Evolutionary conservation across 2,113 vertebrate genomes (phyloP).

Genomic region (Salvelinus sp.): DNA sequence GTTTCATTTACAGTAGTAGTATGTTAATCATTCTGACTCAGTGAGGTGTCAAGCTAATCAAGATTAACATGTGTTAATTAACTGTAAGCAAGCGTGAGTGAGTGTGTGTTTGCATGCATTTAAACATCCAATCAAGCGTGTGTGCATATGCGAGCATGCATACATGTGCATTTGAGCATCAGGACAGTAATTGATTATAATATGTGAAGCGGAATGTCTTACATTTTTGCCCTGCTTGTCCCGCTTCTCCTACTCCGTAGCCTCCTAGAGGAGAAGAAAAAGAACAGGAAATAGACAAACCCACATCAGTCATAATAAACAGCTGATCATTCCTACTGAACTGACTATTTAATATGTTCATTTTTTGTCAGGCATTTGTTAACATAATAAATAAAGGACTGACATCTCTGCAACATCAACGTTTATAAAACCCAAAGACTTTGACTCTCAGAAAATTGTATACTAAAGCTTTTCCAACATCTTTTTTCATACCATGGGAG

Average conservation of each 20-base stretch:
- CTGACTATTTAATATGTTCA: neutral
- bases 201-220: conserved; percentile 39
- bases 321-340: conserved; percentile 14
- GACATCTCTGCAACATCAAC: conserved; percentile 20
- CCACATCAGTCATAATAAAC: conserved; percentile 18
- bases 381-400: neutral
- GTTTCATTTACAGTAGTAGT: too few relatives aligned
- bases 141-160: neutral
- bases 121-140: neutral
- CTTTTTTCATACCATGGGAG: neutral
- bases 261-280: conserved; percentile 42
- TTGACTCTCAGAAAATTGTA: too few relatives aligned
- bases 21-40: too few relatives aligned
- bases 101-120: neutral
- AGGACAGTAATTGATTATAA: neutral
- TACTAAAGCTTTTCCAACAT: too few relatives aligned
- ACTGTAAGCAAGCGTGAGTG: neutral
- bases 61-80: too few relatives aligned
- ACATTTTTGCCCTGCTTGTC: conserved; percentile 67
- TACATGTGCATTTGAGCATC: neutral
- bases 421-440: neutral
- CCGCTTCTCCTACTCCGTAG: conserved; percentile 37
- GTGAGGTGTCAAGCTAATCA: too few relatives aligned
- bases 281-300: conserved; percentile 41
- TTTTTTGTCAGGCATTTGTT: neutral